These are phyloP conservation scores for Oeneis ivallda DNA, from an alignment of 2,888 invertebrate genomes.

Conservation along the genomic window DNA sequence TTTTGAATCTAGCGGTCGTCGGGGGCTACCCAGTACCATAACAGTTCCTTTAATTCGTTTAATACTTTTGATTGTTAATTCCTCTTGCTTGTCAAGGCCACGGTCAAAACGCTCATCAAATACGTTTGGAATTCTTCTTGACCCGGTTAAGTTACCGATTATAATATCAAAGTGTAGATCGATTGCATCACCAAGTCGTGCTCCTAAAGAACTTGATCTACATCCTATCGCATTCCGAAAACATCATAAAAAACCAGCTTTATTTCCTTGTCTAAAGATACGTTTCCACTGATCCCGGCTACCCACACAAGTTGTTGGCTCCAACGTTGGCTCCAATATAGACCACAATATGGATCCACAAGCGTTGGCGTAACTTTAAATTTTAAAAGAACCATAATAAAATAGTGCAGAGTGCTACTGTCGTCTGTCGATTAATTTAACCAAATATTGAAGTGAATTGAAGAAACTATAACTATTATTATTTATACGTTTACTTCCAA, in stretches of 20 bases:
- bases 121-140: background rate
- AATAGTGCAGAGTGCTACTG: no score
- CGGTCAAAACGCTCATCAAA: background rate
- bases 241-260: slow-evolving; percentile 22
- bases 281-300: background rate
- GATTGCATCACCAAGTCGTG: background rate
- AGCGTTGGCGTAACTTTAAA: no score
- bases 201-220: background rate
- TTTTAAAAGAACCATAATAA: no score
- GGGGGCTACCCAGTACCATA: no score
- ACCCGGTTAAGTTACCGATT: background rate
- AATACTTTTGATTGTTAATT: background rate
- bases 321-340: no score
- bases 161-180: background rate
- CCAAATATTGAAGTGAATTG: no score
- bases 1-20: no score
- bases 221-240: slow-evolving; percentile 2
- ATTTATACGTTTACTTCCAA: no score
- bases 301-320: no score
- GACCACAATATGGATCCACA: no score
- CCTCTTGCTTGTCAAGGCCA: background rate
- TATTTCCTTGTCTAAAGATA: slow-evolving; percentile 22
- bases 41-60: background rate
- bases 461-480: no score
- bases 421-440: no score